These are phyloP conservation scores for Heterotilapia buettikoferi DNA, from an alignment of 2,113 vertebrate species.

Conservation along the genomic window DNA sequence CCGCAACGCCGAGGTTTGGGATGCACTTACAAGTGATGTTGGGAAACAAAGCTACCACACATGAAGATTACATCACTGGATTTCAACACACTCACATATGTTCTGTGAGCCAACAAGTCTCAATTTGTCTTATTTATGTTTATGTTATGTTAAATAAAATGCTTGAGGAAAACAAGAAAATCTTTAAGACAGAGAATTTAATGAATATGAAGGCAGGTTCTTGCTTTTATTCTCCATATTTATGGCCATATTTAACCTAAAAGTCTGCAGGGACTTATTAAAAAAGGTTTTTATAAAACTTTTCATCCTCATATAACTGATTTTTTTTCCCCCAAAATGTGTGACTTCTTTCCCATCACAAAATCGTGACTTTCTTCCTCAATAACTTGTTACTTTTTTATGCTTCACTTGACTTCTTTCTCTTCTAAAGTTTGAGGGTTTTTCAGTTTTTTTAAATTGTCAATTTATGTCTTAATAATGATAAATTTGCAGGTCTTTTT, in stretches of 20 bases:
- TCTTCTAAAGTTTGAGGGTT: neutral
- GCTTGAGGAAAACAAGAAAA: neutral
- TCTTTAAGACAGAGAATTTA: neutral
- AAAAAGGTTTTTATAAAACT: neutral
- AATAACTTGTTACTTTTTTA: neutral
- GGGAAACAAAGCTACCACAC: neutral
- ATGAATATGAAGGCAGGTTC: neutral
- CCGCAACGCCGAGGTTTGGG: neutral
- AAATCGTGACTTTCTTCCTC: neutral
- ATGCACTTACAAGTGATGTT: neutral
- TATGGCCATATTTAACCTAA: neutral
- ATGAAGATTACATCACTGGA: neutral
- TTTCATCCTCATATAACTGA: neutral
- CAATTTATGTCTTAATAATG: neutral
- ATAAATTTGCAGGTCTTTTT: neutral
- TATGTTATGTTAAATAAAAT: neutral
- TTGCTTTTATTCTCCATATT: neutral
- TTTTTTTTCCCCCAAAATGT: accelerated
- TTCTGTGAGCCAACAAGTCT: neutral
- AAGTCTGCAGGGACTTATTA: neutral
- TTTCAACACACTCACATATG: neutral
- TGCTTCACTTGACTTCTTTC: neutral
- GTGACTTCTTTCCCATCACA: neutral
- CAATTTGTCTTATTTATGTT: neutral
- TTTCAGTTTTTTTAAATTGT: neutral